A percentile compares a stretch with the other conserved stretches of the same genome.
Evolutionary conservation across 92 coral and sea anemone species (phyloP).

Genomic region (Ricordea florida): DNA sequence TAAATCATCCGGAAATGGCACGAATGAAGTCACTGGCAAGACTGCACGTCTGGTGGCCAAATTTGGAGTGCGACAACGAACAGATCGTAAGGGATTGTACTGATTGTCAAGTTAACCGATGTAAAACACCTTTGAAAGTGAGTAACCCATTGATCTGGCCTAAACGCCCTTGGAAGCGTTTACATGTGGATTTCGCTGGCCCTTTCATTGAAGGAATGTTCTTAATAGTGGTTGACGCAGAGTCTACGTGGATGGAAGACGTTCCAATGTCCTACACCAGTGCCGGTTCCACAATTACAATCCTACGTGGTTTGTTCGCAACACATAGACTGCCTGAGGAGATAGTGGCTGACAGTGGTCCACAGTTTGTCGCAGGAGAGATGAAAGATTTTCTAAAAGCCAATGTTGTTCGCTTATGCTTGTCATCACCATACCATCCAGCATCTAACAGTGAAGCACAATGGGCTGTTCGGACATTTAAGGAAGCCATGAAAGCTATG

Average conservation of each 20-base stretch:
- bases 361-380: too few species aligned
- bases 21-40: slow-evolving; percentile 47
- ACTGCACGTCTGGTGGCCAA: slow-evolving; percentile 52
- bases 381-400: not conserved
- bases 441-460: slow-evolving; percentile 50
- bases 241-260: too few species aligned
- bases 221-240: slow-evolving; percentile 42
- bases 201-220: slow-evolving; percentile 11
- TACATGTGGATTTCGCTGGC: slow-evolving; percentile 63
- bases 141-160: slow-evolving; percentile 60
- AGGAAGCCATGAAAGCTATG: slow-evolving; percentile 47
- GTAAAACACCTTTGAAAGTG: slow-evolving; percentile 17
- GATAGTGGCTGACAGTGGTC: too few species aligned
- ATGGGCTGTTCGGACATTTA: slow-evolving; percentile 55
- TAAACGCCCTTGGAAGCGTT: slow-evolving; percentile 34
- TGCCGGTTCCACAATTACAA: too few species aligned
- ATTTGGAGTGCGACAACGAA: slow-evolving; percentile 22
- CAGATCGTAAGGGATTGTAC: slow-evolving; percentile 39
- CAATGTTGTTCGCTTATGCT: not conserved
- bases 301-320: too few species aligned
- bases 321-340: too few species aligned
- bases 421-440: slow-evolving; percentile 26
- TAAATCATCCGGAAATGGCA: slow-evolving; percentile 37
- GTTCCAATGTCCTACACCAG: too few species aligned
- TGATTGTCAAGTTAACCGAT: slow-evolving; percentile 17